A percentile compares a stretch with the other conserved stretches of the same genome.
phyloP scores from a whole-genome alignment of 2,113 vertebrate species.

The Pseudonaja textilis region DNA sequence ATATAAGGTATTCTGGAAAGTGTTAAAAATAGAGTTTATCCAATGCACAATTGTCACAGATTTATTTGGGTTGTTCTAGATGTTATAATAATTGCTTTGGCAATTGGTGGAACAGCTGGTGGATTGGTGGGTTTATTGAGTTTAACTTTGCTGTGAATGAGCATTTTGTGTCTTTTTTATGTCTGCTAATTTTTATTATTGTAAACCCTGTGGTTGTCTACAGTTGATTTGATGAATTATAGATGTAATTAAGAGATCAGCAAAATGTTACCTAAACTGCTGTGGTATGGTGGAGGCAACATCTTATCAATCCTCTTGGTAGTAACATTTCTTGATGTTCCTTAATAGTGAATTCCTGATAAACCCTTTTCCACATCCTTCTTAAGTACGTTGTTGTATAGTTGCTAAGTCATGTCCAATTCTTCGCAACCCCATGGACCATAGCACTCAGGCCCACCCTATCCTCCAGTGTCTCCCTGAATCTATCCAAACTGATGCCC shows the following conservation, averaged over 20 bases:
- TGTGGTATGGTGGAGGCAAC: neutral
- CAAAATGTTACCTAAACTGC: neutral
- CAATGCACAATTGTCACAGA: neutral
- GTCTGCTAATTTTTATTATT: neutral
- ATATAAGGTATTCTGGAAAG: neutral
- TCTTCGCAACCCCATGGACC: too few species aligned
- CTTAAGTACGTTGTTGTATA: neutral
- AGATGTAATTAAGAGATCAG: neutral
- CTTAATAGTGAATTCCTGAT: neutral
- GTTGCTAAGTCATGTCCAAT: neutral
- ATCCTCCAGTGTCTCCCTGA: too few species aligned
- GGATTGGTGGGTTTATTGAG: neutral
- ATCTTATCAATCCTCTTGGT: neutral
- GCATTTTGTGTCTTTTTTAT: neutral
- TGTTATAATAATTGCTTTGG: neutral
- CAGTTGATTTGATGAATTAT: neutral
- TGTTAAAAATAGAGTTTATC: neutral
- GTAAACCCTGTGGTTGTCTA: neutral
- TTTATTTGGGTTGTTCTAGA: neutral
- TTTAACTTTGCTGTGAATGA: neutral
- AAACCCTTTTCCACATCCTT: neutral
- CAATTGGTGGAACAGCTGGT: neutral
- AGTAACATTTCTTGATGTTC: neutral
- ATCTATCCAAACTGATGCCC: too few species aligned
- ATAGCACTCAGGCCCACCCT: too few species aligned